Evolutionary conservation across 1,140 invertebrate species (phyloP).

Genomic region (Pseudoatta argentina): DNA sequence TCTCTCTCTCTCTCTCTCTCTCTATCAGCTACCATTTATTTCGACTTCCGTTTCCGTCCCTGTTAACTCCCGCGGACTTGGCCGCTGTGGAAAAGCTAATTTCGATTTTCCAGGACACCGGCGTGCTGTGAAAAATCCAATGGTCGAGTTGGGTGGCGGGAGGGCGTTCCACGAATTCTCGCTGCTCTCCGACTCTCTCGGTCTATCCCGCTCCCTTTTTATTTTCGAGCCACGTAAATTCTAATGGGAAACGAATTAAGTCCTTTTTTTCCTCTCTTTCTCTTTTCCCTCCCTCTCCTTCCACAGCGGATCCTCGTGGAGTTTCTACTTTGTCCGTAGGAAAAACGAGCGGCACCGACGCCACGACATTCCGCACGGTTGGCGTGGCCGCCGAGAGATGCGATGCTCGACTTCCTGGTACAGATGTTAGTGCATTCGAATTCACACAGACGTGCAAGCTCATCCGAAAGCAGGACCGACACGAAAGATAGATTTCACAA

Average conservation of each 20-base stretch:
- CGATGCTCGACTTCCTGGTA: conserved; percentile 44
- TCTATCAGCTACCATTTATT: conserved; percentile 55
- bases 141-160: conserved; percentile 38
- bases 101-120: conserved; percentile 69
- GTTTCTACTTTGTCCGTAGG: conserved; percentile 61
- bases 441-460: conserved; percentile 32
- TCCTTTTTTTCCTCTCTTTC: conserved; percentile 25
- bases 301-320: conserved; percentile 24
- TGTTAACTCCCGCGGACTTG: conserved; percentile 55
- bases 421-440: conserved; percentile 51
- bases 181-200: conserved; percentile 47
- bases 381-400: conserved; percentile 34
- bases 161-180: conserved; percentile 55
- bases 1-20: not conserved
- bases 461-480: conserved; percentile 12
- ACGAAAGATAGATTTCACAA: not conserved
- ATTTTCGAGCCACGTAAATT: conserved; percentile 69
- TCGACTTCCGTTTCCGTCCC: conserved; percentile 55
- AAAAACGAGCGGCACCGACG: conserved; percentile 61
- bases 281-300: not conserved
- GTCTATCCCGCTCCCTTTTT: conserved; percentile 62
- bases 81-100: conserved; percentile 67
- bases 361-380: conserved; percentile 63
- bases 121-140: conserved; percentile 65
- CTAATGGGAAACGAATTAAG: conserved; percentile 75